phyloP scores from a whole-genome alignment of 1,140 invertebrate genomes.

The Macrocentrus cingulum region DNA sequence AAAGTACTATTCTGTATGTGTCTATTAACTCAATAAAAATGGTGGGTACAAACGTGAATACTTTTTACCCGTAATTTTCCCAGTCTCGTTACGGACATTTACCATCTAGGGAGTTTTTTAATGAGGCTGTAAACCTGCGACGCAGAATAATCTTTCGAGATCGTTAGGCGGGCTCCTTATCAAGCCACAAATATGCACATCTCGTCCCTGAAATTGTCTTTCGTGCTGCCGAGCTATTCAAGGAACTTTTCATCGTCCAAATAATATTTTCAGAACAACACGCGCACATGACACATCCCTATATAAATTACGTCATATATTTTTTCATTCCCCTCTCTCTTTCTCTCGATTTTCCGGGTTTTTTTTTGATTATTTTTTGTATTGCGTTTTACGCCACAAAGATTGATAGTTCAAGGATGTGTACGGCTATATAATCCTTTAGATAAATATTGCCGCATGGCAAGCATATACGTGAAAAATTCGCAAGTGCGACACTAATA shows the following conservation, averaged over 20 bases:
- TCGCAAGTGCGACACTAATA: too few species aligned
- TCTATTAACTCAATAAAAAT: too few species aligned
- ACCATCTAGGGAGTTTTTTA: slow-evolving; percentile 20
- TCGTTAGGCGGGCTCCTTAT: slow-evolving; percentile 24
- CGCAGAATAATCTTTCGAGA: background rate
- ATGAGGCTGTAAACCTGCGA: background rate
- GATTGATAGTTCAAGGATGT: slow-evolving; percentile 39
- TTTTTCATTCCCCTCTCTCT: slow-evolving; percentile 24
- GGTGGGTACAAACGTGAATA: too few species aligned
- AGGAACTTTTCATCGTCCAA: slow-evolving; percentile 26
- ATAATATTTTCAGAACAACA: slow-evolving; percentile 19
- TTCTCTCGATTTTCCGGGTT: background rate
- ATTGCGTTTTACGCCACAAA: slow-evolving; percentile 22
- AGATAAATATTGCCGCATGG: slow-evolving; percentile 41
- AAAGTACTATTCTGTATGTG: too few species aligned
- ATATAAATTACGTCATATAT: slow-evolving; percentile 24
- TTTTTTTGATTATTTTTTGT: background rate
- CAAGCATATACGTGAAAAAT: background rate
- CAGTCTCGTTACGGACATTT: background rate
- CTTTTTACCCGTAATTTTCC: too few species aligned
- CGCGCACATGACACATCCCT: background rate
- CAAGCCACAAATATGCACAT: slow-evolving; percentile 22
- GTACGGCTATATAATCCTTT: slow-evolving; percentile 32
- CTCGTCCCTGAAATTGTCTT: background rate
- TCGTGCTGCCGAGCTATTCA: slow-evolving; percentile 11